Conservation (phyloP, 2,888 invertebrate species). For the Daptonema setosum region DNA sequence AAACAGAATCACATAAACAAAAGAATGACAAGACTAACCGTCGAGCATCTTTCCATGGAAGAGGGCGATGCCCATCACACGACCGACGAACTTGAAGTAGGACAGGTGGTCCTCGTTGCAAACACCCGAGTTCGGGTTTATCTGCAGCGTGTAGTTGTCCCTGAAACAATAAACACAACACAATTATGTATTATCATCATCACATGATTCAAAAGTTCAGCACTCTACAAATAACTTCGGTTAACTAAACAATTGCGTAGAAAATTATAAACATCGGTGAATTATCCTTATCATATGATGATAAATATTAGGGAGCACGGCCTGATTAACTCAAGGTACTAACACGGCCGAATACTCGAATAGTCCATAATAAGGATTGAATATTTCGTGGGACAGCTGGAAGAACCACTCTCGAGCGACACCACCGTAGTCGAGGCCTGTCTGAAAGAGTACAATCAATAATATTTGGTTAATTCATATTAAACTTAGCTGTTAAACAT, state of each 20-base stretch:
- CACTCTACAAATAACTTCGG: no score
- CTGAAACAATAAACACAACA: slow-evolving; percentile 31
- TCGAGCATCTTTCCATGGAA: slow-evolving; percentile 93
- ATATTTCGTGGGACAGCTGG: slow-evolving; percentile 93
- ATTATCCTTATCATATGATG: no score
- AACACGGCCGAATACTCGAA: slow-evolving; percentile 98
- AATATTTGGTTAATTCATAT: no score
- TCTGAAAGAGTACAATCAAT: slow-evolving; percentile 10
- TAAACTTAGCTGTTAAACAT: no score
- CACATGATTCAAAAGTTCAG: no score
- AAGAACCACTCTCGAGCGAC: slow-evolving; percentile 96
- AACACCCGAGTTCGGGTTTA: slow-evolving; percentile 86
- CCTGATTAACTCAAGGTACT: no score
- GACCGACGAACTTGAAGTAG: slow-evolving; percentile 94
- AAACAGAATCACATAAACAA: slow-evolving; percentile 4
- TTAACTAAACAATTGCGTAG: no score
- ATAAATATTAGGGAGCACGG: no score
- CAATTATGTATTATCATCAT: no score
- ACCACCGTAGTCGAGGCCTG: slow-evolving; percentile 65
- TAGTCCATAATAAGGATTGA: slow-evolving; percentile 95
- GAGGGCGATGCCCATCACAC: slow-evolving; percentile 94
- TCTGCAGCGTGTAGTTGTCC: slow-evolving; percentile 94
- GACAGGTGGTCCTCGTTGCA: slow-evolving; percentile 92
- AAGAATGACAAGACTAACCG: slow-evolving; percentile 40
- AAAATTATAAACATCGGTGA: no score